phyloP scores from a whole-genome alignment of 2,888 invertebrate species.

The Gymnoscelis rufifasciata region DNA sequence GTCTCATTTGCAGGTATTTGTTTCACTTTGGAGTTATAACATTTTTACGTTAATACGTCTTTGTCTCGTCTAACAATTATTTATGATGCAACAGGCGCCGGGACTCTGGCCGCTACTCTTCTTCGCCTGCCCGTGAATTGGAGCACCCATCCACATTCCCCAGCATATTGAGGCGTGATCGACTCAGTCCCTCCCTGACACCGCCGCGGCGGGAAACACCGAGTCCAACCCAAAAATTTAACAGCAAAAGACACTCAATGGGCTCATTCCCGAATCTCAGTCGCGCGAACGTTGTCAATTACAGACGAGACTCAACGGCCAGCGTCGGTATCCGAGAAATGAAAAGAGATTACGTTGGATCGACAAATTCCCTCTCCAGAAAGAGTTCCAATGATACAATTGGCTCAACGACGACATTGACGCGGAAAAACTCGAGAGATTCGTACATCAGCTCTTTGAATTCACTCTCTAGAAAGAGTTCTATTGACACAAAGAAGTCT shows the following conservation, averaged over 20 bases:
- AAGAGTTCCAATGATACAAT: constrained; percentile 49
- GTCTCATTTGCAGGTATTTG: constrained; percentile 63
- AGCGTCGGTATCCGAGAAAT: constrained; percentile 65
- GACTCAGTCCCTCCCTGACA: constrained; percentile 69
- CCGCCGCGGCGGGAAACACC: constrained; percentile 72
- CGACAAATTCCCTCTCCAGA: constrained; percentile 55
- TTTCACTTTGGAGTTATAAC: too few relatives aligned
- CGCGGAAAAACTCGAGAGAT: constrained; percentile 60
- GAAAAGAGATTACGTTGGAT: constrained; percentile 68
- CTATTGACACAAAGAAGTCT: constrained; percentile 70
- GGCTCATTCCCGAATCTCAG: constrained; percentile 67
- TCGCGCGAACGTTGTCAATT: constrained; percentile 60
- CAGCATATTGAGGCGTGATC: constrained; percentile 81
- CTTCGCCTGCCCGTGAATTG: constrained; percentile 78
- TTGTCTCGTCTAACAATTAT: constrained; percentile 21
- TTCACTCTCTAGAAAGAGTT: constrained; percentile 72
- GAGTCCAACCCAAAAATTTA: constrained; percentile 61
- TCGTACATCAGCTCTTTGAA: constrained; percentile 49
- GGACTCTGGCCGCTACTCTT: constrained; percentile 79
- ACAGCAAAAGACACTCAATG: constrained; percentile 65
- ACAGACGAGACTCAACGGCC: constrained; percentile 63
- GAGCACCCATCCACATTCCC: constrained; percentile 86
- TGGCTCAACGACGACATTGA: constrained; percentile 40
- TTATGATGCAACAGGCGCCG: constrained; percentile 70
- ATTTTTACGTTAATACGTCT: too few relatives aligned